Percentiles rank a stretch among this genome's conserved stretches.
Evolutionary conservation across 2,888 invertebrate species (phyloP).

Genomic region (Apantesis nais): DNA sequence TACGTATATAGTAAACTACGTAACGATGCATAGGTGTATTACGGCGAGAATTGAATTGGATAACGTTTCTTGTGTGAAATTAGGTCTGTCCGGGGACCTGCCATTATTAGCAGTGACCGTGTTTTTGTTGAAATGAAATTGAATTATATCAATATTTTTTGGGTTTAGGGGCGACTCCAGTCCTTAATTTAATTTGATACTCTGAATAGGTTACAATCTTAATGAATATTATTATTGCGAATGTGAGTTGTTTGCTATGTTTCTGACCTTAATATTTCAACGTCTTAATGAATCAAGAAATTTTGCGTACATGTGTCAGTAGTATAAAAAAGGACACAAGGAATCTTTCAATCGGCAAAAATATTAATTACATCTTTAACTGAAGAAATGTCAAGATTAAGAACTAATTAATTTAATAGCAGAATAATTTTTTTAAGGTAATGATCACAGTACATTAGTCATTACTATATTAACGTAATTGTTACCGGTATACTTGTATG

Average conservation of each 20-base stretch:
- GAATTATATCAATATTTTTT: not conserved
- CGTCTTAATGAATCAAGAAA: not conserved
- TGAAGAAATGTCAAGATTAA: too few species aligned
- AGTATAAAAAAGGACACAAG: not conserved
- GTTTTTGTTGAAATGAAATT: slow-evolving; percentile 7
- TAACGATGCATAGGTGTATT: not conserved
- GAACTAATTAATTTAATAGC: too few species aligned
- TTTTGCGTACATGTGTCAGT: not conserved
- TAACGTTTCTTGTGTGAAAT: slow-evolving; percentile 2
- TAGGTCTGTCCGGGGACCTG: not conserved
- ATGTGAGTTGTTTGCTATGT: not conserved
- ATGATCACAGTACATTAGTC: too few species aligned
- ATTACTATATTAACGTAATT: too few species aligned
- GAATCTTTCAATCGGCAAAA: not conserved
- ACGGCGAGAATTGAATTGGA: not conserved
- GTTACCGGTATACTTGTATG: too few species aligned
- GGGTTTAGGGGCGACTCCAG: slow-evolving; percentile 14
- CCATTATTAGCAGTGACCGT: not conserved
- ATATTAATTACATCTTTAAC: too few species aligned
- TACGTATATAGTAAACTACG: not conserved
- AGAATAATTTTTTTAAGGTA: too few species aligned
- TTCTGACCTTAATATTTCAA: not conserved
- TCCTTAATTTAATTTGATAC: slow-evolving; percentile 12
- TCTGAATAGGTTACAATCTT: not conserved
- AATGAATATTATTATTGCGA: not conserved